Conservation (phyloP, 2,797 vertebrate genomes). For the Acanthurus tractus region DNA sequence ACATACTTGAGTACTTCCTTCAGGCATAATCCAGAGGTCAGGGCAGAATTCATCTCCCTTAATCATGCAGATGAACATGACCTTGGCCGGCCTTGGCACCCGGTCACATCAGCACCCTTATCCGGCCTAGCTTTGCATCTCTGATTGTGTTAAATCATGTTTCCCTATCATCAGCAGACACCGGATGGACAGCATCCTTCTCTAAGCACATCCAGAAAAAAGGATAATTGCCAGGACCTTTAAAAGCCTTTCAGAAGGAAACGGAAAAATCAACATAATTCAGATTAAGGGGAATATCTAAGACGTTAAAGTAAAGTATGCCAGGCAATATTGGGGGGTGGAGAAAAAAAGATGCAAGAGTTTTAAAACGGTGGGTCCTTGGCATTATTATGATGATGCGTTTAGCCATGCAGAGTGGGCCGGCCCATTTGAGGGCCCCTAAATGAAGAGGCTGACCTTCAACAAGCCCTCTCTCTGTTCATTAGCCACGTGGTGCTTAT, state of each 20-base stretch:
- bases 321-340: slow-evolving; percentile 51
- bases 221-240: slow-evolving; percentile 85
- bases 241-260: slow-evolving; percentile 86
- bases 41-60: slow-evolving; percentile 80
- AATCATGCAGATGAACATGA: slow-evolving; percentile 84
- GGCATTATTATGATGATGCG: slow-evolving; percentile 82
- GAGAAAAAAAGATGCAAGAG: slow-evolving; percentile 63
- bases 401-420: slow-evolving; percentile 83
- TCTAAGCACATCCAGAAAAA: slow-evolving; percentile 76
- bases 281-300: slow-evolving; percentile 76
- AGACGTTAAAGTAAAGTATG: slow-evolving; percentile 62
- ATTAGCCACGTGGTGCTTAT: slow-evolving; percentile 85
- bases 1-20: slow-evolving; percentile 50
- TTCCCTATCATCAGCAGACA: slow-evolving; percentile 84
- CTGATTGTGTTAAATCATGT: slow-evolving; percentile 85
- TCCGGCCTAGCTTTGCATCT: slow-evolving; percentile 81
- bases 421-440: slow-evolving; percentile 81
- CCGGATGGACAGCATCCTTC: slow-evolving; percentile 77
- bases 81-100: slow-evolving; percentile 83
- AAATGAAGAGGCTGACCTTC: slow-evolving; percentile 89
- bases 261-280: slow-evolving; percentile 82
- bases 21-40: slow-evolving; percentile 79
- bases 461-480: slow-evolving; percentile 84
- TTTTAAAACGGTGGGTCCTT: slow-evolving; percentile 78
- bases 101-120: slow-evolving; percentile 76